phyloP scores from a whole-genome alignment of 1,140 invertebrate genomes.

The Pantala flavescens region DNA sequence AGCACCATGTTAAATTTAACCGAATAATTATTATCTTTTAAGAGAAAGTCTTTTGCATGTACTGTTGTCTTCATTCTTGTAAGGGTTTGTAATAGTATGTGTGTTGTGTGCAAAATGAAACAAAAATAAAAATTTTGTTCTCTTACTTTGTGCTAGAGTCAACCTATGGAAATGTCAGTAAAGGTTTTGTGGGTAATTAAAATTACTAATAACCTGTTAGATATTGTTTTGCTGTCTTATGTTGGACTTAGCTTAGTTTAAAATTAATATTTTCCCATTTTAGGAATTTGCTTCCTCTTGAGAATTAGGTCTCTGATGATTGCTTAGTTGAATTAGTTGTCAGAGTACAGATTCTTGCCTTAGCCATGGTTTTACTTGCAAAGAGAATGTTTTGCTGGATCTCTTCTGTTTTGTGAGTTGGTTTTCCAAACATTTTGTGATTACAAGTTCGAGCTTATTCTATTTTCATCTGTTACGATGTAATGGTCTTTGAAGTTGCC shows the following conservation, averaged over 20 bases:
- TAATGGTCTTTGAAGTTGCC: too few relatives aligned
- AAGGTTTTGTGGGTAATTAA: not conserved
- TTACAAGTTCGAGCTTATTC: too few relatives aligned
- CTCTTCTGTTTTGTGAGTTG: too few relatives aligned
- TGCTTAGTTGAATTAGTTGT: not conserved
- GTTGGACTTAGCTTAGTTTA: not conserved
- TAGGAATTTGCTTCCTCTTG: not conserved
- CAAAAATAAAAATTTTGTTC: not conserved
- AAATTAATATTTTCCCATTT: not conserved
- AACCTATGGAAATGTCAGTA: not conserved
- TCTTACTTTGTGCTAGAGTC: not conserved
- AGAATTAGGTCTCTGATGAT: not conserved
- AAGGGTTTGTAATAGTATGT: not conserved
- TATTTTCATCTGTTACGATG: too few relatives aligned
- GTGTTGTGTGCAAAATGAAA: conserved; percentile 1
- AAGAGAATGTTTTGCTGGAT: too few relatives aligned
- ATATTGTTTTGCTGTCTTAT: too few relatives aligned
- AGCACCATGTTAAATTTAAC: not conserved
- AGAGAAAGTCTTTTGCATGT: conserved; percentile 7
- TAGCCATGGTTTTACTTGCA: too few relatives aligned
- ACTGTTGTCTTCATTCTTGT: not conserved
- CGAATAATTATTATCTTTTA: not conserved
- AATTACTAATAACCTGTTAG: not conserved
- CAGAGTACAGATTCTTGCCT: too few relatives aligned
- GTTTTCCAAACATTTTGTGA: too few relatives aligned